Conservation (phyloP, 2,797 vertebrate species). For the Crotalus adamanteus region DNA sequence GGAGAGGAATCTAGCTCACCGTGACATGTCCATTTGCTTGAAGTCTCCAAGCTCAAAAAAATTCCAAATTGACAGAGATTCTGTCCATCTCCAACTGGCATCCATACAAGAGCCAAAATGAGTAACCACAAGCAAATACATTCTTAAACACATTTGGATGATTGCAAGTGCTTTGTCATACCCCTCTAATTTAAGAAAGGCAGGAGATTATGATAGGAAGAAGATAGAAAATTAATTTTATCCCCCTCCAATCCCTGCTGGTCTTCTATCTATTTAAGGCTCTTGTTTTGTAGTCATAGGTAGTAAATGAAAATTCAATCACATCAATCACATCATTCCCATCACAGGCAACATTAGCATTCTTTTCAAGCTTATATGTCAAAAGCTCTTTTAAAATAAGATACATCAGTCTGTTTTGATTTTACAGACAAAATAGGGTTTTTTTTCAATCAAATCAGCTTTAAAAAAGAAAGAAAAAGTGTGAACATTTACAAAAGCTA, state of each 20-base stretch:
- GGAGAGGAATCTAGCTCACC: neutral
- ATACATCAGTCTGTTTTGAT: neutral
- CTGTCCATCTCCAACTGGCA: neutral
- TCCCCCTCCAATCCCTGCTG: neutral
- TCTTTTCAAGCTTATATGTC: conserved; percentile 8
- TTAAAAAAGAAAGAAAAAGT: neutral
- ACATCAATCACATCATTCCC: neutral
- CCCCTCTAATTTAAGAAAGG: neutral
- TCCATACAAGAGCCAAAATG: neutral
- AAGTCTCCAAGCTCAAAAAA: neutral
- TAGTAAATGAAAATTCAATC: neutral
- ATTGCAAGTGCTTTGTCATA: neutral
- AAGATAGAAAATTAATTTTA: neutral
- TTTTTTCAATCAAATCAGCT: neutral
- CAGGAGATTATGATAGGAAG: neutral
- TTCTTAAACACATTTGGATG: neutral
- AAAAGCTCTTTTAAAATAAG: neutral
- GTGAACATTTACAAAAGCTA: conserved; percentile 18
- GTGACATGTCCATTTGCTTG: neutral
- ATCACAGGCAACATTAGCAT: neutral
- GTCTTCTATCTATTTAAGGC: neutral
- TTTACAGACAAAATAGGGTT: conserved; percentile 11
- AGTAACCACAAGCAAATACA: neutral
- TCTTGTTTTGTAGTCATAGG: neutral
- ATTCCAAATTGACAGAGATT: neutral